phyloP scores from a whole-genome alignment of 2,797 vertebrate genomes.

The Clarias platycephalus region DNA sequence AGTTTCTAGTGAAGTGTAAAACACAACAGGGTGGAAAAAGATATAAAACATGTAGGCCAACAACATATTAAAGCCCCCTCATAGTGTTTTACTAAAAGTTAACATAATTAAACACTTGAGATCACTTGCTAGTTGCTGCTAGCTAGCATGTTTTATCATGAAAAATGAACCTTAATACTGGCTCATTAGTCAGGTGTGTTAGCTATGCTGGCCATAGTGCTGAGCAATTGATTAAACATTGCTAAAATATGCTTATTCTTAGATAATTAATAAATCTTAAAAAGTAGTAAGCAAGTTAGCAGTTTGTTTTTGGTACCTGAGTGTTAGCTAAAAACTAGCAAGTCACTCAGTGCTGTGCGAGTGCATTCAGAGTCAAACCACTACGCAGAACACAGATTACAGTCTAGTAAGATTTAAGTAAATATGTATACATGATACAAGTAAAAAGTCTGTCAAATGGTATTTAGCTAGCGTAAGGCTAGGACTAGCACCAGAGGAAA shows the following conservation, averaged over 20 bases:
- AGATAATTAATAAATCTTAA: not conserved
- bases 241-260: not conserved
- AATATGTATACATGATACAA: not conserved
- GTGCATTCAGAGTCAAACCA: not conserved
- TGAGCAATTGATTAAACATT: not conserved
- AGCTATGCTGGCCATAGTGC: not conserved
- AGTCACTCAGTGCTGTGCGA: not conserved
- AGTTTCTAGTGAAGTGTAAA: not conserved
- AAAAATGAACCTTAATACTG: not conserved
- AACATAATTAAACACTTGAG: not conserved
- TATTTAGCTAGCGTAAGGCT: not conserved
- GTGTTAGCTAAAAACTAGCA: not conserved
- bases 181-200: not conserved
- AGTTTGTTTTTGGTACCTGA: not conserved
- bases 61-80: no score
- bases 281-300: not conserved
- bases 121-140: not conserved
- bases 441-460: no score
- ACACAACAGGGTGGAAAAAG: not conserved
- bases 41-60: not conserved
- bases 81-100: not conserved
- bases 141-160: not conserved
- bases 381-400: not conserved
- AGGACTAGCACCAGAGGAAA: not conserved
- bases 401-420: not conserved